phyloP scores from a whole-genome alignment of 2,113 vertebrate species.

The Leucoraja erinaceus region DNA sequence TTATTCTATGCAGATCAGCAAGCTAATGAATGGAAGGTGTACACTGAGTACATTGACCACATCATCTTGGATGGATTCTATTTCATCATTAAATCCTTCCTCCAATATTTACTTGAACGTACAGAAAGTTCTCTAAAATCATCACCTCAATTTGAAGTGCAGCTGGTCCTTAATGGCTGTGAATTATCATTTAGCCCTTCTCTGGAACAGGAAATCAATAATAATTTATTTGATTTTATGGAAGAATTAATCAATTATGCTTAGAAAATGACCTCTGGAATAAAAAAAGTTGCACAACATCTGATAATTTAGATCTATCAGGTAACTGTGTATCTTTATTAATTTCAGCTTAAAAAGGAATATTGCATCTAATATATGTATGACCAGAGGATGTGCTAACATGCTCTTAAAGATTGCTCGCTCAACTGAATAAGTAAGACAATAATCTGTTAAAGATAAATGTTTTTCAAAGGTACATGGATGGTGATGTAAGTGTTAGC shows the following conservation, averaged over 20 bases:
- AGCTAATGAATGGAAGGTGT: constrained; percentile 62
- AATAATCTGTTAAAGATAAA: not conserved
- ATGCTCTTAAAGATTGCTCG: not conserved
- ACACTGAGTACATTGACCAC: constrained; percentile 61
- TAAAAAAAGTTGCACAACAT: constrained; percentile 57
- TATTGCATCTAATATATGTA: not conserved
- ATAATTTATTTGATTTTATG: constrained; percentile 62
- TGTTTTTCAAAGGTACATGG: not conserved
- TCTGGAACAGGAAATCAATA: constrained; percentile 54
- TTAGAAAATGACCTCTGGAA: constrained; percentile 56
- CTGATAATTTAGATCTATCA: constrained; percentile 58
- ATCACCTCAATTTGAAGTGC: constrained; percentile 63
- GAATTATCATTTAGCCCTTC: constrained; percentile 61
- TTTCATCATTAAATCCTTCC: constrained; percentile 62
- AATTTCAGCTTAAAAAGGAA: not conserved
- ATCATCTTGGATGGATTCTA: constrained; percentile 64
- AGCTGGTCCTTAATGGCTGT: constrained; percentile 57
- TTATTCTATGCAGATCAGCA: constrained; percentile 58
- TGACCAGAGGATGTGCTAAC: not conserved
- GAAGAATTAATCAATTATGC: constrained; percentile 59
- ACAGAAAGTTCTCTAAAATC: constrained; percentile 56
- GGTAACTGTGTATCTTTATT: constrained; percentile 44
- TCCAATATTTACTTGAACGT: constrained; percentile 66
- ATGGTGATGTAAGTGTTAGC: not conserved
- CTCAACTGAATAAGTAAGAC: not conserved